A percentile compares a stretch with the other conserved stretches of the same genome.
These are phyloP conservation scores for Ochotona curzoniae DNA, from an alignment of 2,113 vertebrate genomes.

Conservation along the genomic window DNA sequence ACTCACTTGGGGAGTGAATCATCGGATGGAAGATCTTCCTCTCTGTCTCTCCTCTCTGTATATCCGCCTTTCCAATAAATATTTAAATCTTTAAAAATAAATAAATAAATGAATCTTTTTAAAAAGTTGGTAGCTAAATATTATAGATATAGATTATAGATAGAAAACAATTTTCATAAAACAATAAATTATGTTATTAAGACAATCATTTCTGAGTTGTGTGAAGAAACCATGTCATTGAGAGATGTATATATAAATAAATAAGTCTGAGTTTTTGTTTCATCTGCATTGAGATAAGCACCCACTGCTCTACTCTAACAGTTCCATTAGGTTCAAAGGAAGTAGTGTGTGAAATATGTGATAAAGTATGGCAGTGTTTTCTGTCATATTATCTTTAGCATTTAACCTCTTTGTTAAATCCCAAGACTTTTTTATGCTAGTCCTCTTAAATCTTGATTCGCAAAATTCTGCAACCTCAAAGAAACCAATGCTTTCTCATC, in stretches of 20 bases:
- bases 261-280: background rate
- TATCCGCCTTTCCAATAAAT: too few relatives aligned
- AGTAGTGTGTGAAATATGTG: background rate
- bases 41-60: too few relatives aligned
- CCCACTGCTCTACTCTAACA: background rate
- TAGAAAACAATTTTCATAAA: background rate
- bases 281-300: background rate
- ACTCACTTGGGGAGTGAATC: too few relatives aligned
- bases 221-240: background rate
- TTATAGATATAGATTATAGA: background rate
- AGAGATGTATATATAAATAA: background rate
- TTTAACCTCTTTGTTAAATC: background rate
- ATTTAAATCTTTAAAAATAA: too few relatives aligned
- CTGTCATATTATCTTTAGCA: background rate
- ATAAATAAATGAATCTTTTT: background rate
- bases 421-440: background rate
- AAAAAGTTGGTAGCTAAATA: background rate
- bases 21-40: too few relatives aligned
- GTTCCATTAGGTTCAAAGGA: slow-evolving; percentile 8
- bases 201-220: background rate
- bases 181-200: background rate
- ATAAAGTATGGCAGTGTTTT: background rate
- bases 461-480: background rate
- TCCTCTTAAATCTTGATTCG: background rate
- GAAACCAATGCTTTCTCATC: background rate